These are phyloP conservation scores for Bufo gargarizans DNA, from an alignment of 2,113 vertebrate species.

Conservation along the genomic window DNA sequence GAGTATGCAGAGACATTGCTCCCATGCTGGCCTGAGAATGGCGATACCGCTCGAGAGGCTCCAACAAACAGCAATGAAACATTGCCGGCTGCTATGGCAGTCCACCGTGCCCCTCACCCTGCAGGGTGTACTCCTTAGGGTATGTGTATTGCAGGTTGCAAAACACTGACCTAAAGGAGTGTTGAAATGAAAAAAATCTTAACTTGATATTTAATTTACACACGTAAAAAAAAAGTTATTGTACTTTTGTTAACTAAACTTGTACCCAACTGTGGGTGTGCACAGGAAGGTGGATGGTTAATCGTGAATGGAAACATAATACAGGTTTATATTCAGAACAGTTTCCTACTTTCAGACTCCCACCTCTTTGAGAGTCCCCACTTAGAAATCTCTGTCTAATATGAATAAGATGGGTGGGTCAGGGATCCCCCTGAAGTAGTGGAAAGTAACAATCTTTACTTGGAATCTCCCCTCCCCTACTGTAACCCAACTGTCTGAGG, in stretches of 20 bases:
- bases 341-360: conserved; percentile 40
- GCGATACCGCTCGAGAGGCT: no score
- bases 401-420: conserved; percentile 46
- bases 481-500: conserved; percentile 6
- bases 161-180: not conserved
- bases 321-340: conserved; percentile 42
- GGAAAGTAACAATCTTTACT: conserved; percentile 17
- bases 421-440: conserved; percentile 49
- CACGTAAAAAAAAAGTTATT: not conserved
- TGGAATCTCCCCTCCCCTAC: conserved; percentile 54
- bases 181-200: not conserved
- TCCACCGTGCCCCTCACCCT: no score
- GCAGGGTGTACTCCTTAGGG: no score
- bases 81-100: no score
- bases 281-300: conserved; percentile 11
- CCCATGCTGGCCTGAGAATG: no score
- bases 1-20: no score
- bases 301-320: conserved; percentile 44
- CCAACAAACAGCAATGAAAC: no score
- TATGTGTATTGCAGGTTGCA: no score
- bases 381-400: conserved; percentile 21
- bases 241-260: conserved; percentile 18
- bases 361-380: conserved; percentile 38
- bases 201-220: not conserved
- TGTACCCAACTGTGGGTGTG: conserved; percentile 39